Base-by-base conservation (phyloP, 2,888 invertebrate genomes). In the Orthonychiurus folsomi region DNA sequence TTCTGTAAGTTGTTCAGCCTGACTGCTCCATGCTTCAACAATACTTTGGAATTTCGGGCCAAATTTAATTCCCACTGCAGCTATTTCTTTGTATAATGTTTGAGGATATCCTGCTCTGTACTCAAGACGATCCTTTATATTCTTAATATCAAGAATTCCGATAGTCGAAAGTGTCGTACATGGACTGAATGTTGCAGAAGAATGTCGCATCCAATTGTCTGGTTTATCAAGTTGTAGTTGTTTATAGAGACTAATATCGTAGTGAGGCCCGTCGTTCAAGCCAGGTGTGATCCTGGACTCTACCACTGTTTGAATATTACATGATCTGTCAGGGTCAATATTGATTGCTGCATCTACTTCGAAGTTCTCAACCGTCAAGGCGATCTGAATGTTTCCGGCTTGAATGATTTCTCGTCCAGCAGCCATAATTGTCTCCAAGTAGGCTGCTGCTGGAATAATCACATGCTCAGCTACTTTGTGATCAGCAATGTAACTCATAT, bases 191-290 rank as follows among this genome's bases (percentile, higher is more conserved):
- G 62, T 60, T 15, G 63, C 65, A 48, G 50, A 60, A 9, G 68
- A 65, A 23, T 68, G 66, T 2, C 64, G 62, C 27, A 62, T 65
- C 70, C 70, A 70, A 55, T 66, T 68, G 54, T 62, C 60, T 5
- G 57, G 53, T n/a, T 37, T 37, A 27, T 24, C 58, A 3, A 23
- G 27, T 53, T 56, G 28, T 20, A 61, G 28, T 48, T 66, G 65
- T 1, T 59, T 63, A 59, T 64, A 63, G 54, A 68, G 63, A 25
- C 56, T 56, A 12, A 68, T 59, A 23, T 60, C 62, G 27, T 60
- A 63, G 9, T 1, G 48, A 48, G 2, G 37, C 37, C 5, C 28
- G 18, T 37, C 15, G 9, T 37, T 15, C 15, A 37, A 5, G 5
- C 15, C 15, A 9, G 5, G 9, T 37, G 37, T 37, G n/a, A n/a